Evolutionary conservation across 2,888 invertebrate species (phyloP).

Genomic region (Sphaerophoria taeniata): DNA sequence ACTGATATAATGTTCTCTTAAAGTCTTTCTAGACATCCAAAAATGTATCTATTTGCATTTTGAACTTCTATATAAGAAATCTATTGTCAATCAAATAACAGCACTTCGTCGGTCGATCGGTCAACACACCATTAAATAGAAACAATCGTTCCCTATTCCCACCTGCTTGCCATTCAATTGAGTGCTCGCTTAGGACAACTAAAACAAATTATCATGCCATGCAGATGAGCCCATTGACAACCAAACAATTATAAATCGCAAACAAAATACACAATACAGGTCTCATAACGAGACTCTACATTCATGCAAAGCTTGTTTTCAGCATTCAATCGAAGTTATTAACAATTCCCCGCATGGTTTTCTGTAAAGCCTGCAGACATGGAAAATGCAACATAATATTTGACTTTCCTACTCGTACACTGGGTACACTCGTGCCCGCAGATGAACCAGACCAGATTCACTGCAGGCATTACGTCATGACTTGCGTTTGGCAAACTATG

Average conservation of each 20-base stretch:
- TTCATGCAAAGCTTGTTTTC: slow-evolving; percentile 36
- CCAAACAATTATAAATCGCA: slow-evolving; percentile 38
- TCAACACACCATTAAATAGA: slow-evolving; percentile 31
- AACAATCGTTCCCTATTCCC: neutral
- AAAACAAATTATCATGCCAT: slow-evolving; percentile 6
- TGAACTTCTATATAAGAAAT: slow-evolving; percentile 35
- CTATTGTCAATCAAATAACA: slow-evolving; percentile 50
- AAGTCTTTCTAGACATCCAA: slow-evolving; percentile 33
- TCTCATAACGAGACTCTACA: slow-evolving; percentile 36
- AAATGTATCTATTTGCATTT: slow-evolving; percentile 22
- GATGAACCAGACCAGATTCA: slow-evolving; percentile 37
- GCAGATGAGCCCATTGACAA: slow-evolving; percentile 24
- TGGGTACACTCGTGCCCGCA: neutral
- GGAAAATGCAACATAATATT: slow-evolving; percentile 58
- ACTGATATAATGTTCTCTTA: neutral
- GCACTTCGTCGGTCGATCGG: slow-evolving; percentile 43
- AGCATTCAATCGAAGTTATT: slow-evolving; percentile 13
- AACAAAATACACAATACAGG: slow-evolving; percentile 1
- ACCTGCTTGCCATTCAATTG: slow-evolving; percentile 14
- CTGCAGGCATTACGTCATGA: slow-evolving; percentile 63
- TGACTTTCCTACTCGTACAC: slow-evolving; percentile 12
- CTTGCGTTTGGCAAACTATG: slow-evolving; percentile 34
- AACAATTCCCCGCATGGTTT: slow-evolving; percentile 57
- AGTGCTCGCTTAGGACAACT: slow-evolving; percentile 18
- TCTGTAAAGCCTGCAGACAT: slow-evolving; percentile 36